Evolutionary conservation across 92 coral and sea anemone genomes (phyloP).

Genomic region (Diadumene lineata): DNA sequence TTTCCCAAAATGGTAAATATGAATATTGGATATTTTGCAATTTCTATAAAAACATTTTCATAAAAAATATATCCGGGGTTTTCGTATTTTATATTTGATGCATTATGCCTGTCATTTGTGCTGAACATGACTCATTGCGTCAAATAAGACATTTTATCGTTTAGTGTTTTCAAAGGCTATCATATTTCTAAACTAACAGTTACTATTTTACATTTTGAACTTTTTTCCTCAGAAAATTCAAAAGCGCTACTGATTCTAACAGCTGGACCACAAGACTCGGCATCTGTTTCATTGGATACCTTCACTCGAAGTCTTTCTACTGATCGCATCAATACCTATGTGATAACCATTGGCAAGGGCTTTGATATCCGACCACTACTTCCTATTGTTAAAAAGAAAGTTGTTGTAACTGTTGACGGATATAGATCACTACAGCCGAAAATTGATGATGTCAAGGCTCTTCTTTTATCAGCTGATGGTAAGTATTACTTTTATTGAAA

Average conservation of each 20-base stretch:
- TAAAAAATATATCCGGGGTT: too few relatives aligned
- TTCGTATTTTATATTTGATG: too few relatives aligned
- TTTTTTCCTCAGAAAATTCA: slow-evolving; percentile 24
- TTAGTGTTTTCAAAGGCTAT: too few relatives aligned
- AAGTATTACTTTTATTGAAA: neutral
- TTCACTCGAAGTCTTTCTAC: slow-evolving; percentile 40
- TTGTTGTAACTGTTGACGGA: slow-evolving; percentile 4
- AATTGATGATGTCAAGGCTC: neutral
- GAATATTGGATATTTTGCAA: too few relatives aligned
- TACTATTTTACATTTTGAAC: neutral
- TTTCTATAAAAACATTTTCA: too few relatives aligned
- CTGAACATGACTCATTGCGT: too few relatives aligned
- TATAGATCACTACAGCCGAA: slow-evolving; percentile 8
- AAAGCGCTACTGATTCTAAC: slow-evolving; percentile 56
- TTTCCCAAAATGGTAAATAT: too few relatives aligned
- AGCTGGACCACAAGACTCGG: slow-evolving; percentile 51
- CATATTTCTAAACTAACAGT: too few relatives aligned
- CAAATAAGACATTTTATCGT: too few relatives aligned
- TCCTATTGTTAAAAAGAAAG: slow-evolving; percentile 45
- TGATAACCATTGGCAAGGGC: slow-evolving; percentile 62
- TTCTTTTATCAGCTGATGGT: slow-evolving; percentile 1
- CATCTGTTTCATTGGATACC: slow-evolving; percentile 35
- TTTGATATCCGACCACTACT: slow-evolving; percentile 36
- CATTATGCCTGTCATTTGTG: too few relatives aligned
- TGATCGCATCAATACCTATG: slow-evolving; percentile 49